Evolutionary conservation across 2,797 vertebrate species (phyloP), one percentile per base, ranked within the genome.

Genomic region (Ctenosaura bakeri): DNA sequence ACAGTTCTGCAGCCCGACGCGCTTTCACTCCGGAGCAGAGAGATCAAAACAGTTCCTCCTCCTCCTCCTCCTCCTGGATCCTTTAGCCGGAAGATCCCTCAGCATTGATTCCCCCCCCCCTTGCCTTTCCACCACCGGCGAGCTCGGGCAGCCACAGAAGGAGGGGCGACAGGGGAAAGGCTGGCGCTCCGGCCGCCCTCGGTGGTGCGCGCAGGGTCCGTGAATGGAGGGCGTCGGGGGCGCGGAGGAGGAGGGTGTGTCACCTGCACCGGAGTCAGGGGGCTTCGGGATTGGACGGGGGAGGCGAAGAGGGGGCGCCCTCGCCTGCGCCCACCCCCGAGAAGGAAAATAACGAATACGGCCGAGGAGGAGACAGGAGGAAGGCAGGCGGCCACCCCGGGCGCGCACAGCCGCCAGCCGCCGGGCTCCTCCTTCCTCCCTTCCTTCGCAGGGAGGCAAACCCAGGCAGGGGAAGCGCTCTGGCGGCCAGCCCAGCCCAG

Each of bases 1-100:
- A 20, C 14, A 59, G 56, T 59, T 87, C n/a, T 93, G 91, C 96
- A 95, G 96, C 94, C 93, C 93, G 95, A 89, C 90, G 94, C 93
- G 85, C 89, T 59, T 94, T 84, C 82, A 91, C 91, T 94, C 4
- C 22, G 80, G 89, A 59, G 85, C 83, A 2, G 35, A 64, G 38
- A 38, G 89, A 77, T 74, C 26, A 20, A 59, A 76, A 89, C 94
- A 90, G 81, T 42, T 69, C 87, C 88, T 91, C 91, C 80, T 80
- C 38, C 8, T 77, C 18, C 14, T 1, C 18, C 6, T 76, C 9
- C 8, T 52, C 52, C 13, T 56, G 87, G 4, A 86, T 90, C 90
- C 69, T 88, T 91, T 91, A 66, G 59, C 80, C 76, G 89, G 87
- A 76, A 92, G 92, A 93, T 88, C 87, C 87, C 89, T 93, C 93